Conservation (phyloP, 2,797 vertebrate genomes). For the Parauchenoglanis punctatus region DNA sequence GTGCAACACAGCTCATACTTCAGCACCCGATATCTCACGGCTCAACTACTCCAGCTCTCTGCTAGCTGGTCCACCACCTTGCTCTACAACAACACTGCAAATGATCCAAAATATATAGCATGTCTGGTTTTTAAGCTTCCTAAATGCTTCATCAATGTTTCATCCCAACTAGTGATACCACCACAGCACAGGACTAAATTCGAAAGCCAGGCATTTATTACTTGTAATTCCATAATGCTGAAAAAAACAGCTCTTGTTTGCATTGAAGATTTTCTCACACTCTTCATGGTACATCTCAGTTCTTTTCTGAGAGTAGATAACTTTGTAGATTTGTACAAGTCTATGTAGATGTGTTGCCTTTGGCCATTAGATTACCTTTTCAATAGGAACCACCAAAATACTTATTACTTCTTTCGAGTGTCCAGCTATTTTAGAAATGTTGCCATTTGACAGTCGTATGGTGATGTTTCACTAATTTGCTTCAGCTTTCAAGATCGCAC, state of each 20-base stretch:
- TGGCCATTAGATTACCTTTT: neutral
- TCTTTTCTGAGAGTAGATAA: neutral
- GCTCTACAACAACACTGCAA: neutral
- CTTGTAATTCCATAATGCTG: neutral
- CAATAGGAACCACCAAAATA: neutral
- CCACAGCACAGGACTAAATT: neutral
- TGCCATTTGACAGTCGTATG: neutral
- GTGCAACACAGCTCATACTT: constrained; percentile 27
- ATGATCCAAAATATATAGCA: constrained; percentile 3
- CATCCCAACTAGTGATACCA: neutral
- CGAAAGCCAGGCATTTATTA: neutral
- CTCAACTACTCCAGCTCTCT: constrained; percentile 44
- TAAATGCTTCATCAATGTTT: neutral
- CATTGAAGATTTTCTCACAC: neutral
- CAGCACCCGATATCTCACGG: constrained; percentile 41
- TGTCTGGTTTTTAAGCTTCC: constrained; percentile 4
- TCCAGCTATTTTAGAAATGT: neutral
- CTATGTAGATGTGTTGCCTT: neutral
- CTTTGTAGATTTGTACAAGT: neutral
- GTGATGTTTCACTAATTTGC: neutral
- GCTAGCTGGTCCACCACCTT: neutral
- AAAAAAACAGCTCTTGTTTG: neutral
- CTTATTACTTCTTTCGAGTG: no score
- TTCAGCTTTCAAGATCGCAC: neutral
- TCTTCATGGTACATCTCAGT: neutral